Evolutionary conservation across 1,140 invertebrate species (phyloP), one percentile per base, ranked within the genome.

Genomic region (Heterodera schachtii): DNA sequence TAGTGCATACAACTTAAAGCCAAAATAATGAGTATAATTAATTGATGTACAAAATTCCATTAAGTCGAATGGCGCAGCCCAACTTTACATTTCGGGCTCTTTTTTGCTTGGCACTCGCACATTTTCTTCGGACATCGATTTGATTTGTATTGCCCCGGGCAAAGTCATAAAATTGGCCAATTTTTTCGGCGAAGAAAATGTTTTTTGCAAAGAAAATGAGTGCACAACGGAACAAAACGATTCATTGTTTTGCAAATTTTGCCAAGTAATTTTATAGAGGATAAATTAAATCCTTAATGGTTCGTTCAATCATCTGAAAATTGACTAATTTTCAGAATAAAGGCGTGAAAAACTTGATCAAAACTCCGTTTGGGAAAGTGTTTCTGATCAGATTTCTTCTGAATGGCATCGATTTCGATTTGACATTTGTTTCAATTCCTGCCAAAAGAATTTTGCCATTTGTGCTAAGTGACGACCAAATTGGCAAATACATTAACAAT

Each of bases 31-130:
- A 52, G 11, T 52, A 52, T 11, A 11, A 52, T 11, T 52, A 52
- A 52, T 52, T 2, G 9, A 11, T 52, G 9, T 52, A 52, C 16
- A 16, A 8, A 9, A 52, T 52, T 52, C 16, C 16, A 64, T 64
- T 64, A 5, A 64, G 57, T 64, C 57, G 4, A 64, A 64, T 64
- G 57, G 57, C 13, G 19, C 19, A 5, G 57, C 57, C 1, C 57
- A 19, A 64, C 57, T 64, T 64, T 64, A 64, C 57, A 64, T 64
- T 64, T 64, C 57, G 13, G 57, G 57, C 57, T 64, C 57, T 64
- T 64, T 64, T 13, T 19, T 64, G 57, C 57, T 64, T 64, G 57
- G 57, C 13, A 64, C 57, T 3, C 57, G 57, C 4, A 64, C 57
- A 64, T 5, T 19, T 64, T 13, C 4, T 19, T 64, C 57, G 57